These are phyloP conservation scores for Diadegma fenestrale DNA, from an alignment of 2,888 invertebrate genomes.

Conservation along the genomic window DNA sequence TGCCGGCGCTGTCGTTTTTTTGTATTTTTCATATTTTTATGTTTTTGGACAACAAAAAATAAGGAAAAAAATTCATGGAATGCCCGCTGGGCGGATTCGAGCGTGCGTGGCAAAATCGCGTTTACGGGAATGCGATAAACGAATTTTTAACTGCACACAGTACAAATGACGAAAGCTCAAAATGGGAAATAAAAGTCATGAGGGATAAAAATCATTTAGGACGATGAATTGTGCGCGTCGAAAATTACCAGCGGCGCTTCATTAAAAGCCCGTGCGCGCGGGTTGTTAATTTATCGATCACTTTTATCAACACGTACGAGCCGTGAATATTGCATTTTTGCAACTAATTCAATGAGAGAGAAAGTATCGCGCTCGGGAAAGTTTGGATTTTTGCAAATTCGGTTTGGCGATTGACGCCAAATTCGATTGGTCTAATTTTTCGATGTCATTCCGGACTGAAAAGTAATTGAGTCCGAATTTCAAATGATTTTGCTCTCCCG, in stretches of 20 bases:
- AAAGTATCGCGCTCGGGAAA: neutral
- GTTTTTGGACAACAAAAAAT: neutral
- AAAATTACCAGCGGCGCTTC: conserved; percentile 9
- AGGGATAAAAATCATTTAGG: conserved; percentile 41
- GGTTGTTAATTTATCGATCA: conserved; percentile 15
- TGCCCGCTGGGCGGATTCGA: neutral
- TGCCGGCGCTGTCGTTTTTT: neutral
- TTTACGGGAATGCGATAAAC: conserved; percentile 19
- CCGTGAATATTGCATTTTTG: neutral
- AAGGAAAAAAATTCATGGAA: neutral
- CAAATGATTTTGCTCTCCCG: neutral
- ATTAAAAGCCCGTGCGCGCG: conserved; percentile 1
- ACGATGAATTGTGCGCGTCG: conserved; percentile 21
- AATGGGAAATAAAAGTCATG: conserved; percentile 39
- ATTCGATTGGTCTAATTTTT: neutral
- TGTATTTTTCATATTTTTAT: neutral
- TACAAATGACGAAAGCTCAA: conserved; percentile 48
- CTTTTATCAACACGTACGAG: neutral
- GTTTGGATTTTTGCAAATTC: neutral
- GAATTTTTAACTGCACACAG: conserved; percentile 25
- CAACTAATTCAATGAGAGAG: neutral
- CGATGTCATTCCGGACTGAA: neutral
- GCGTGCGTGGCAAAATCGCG: neutral
- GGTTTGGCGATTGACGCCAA: neutral
- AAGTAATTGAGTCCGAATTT: neutral